phyloP scores from a whole-genome alignment of 2,797 vertebrate genomes.

The Manis pentadactyla region DNA sequence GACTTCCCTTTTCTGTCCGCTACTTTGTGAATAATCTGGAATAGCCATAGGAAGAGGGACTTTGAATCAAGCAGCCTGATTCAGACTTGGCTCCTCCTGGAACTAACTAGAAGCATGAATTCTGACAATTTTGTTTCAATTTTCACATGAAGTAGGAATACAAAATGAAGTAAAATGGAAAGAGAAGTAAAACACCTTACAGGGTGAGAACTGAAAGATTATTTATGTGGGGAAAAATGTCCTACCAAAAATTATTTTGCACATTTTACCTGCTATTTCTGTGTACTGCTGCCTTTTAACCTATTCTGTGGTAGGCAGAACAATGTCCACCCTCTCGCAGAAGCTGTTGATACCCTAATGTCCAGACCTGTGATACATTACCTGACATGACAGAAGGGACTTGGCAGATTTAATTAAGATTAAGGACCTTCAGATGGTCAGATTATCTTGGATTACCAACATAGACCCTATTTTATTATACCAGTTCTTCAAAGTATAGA shows the following conservation, averaged over 20 bases:
- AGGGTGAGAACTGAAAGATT: background rate
- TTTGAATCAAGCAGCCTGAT: background rate
- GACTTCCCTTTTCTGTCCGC: background rate
- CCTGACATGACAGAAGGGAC: background rate
- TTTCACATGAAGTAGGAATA: background rate
- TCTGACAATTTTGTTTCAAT: background rate
- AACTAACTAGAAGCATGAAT: background rate
- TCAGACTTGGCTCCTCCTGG: background rate
- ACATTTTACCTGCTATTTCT: conserved; percentile 9
- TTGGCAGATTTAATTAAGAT: background rate
- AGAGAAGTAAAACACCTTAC: background rate
- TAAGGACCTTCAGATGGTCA: background rate
- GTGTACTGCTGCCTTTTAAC: background rate
- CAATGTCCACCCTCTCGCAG: fast-evolving
- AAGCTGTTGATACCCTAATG: background rate
- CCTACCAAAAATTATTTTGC: background rate
- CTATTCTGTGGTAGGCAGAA: background rate
- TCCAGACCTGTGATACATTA: background rate
- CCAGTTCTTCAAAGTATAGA: background rate
- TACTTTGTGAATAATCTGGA: background rate
- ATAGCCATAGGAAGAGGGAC: too few relatives aligned
- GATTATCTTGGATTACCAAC: background rate
- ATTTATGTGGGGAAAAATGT: background rate
- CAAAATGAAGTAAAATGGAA: conserved; percentile 32
- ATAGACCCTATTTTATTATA: background rate